These are phyloP conservation scores for Avahi laniger DNA, from an alignment of 2,797 vertebrate genomes.

Conservation along the genomic window DNA sequence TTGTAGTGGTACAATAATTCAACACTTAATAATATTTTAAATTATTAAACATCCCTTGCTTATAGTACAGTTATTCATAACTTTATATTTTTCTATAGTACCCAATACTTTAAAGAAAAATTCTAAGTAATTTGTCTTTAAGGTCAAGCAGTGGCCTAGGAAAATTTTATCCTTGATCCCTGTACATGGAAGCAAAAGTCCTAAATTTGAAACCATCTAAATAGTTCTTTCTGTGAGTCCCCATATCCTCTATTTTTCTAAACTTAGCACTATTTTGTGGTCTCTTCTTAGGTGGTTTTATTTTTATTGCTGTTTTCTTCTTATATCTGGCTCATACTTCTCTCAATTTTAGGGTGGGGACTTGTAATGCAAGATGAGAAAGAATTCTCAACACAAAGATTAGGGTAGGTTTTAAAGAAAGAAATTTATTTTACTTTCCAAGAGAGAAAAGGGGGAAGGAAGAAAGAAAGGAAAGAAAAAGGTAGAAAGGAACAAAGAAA, in stretches of 20 bases:
- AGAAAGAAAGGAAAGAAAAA: no score
- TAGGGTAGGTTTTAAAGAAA: no score
- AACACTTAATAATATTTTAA: neutral
- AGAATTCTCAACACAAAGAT: no score
- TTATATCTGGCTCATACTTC: neutral
- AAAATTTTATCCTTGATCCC: neutral
- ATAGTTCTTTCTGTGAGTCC: neutral
- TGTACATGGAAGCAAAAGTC: neutral
- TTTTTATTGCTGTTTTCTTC: neutral
- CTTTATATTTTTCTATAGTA: neutral
- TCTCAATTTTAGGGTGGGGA: neutral
- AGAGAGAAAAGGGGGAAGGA: no score
- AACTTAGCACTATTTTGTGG: neutral
- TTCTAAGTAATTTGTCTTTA: neutral
- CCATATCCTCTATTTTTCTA: neutral
- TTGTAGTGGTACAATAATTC: neutral
- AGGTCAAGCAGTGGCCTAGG: neutral
- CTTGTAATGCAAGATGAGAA: no score
- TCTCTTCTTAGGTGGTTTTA: neutral
- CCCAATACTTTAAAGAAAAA: neutral
- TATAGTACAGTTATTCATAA: neutral
- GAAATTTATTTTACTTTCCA: no score
- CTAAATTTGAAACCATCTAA: neutral
- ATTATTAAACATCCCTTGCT: neutral
- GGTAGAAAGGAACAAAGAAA: no score